Conservation (phyloP, 2,797 vertebrate genomes). For the Crocodylus rhombifer region DNA sequence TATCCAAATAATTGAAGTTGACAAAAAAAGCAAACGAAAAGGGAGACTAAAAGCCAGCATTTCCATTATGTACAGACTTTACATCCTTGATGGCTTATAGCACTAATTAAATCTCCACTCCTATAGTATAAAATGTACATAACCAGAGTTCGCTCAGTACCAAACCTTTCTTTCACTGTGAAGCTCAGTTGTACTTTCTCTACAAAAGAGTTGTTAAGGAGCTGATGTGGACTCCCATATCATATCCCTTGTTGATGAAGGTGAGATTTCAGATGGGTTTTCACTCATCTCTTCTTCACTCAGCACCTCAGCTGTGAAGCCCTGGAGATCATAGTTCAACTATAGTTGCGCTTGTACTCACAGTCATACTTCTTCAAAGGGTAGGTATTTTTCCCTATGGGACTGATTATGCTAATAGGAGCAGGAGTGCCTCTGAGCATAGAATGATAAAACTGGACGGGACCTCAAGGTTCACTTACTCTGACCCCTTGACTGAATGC, state of each 20-base stretch:
- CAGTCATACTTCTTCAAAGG: background rate
- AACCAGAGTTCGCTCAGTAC: background rate
- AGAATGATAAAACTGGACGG: no score
- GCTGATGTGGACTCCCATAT: background rate
- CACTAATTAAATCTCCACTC: background rate
- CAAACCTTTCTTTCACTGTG: background rate
- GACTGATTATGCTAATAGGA: background rate
- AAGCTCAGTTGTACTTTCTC: background rate
- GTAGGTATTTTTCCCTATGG: accelerated
- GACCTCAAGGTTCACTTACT: no score
- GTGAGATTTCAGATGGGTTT: background rate
- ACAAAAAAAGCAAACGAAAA: background rate
- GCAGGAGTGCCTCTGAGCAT: background rate
- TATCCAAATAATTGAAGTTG: conserved; percentile 4
- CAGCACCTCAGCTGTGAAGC: background rate
- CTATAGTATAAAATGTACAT: background rate
- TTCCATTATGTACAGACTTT: background rate
- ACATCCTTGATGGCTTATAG: background rate
- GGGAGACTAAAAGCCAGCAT: background rate
- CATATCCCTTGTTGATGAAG: background rate
- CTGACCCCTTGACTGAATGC: no score
- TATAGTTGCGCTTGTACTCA: background rate
- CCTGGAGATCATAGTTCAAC: background rate
- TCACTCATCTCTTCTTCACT: background rate
- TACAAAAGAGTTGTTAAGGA: background rate